Evolutionary conservation across 1,140 invertebrate genomes (phyloP), one percentile per base, ranked within the genome.

Genomic region (Zophobas morio): DNA sequence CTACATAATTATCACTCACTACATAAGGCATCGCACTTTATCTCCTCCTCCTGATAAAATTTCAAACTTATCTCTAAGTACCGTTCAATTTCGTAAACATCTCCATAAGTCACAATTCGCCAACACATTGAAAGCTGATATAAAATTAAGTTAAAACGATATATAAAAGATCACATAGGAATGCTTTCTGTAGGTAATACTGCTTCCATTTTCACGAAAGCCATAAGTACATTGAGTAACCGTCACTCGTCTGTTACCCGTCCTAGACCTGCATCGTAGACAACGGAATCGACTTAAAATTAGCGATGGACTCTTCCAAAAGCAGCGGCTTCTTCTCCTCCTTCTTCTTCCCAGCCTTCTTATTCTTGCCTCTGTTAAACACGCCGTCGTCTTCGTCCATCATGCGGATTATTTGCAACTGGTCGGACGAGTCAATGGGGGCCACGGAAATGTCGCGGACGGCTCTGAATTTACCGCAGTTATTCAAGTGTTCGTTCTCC

Each of bases 401-500:
- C 90, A 94, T 93, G 47, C 90, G 88, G 32, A 94, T 84, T 6
- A 94, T 90, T 80, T 91, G 88, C 1, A 88, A 88, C 82, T 94
- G 93, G 86, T 95, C 93, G 33, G 91, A 92, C 40, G 92, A 91
- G 84, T 94, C 93, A 73, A 95, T 91, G 1, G 96, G 96, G 5
- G 94, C 94, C 35, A 97, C 93, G 1, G 94, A 96, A 80, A 98
- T 98, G 85, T 97, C 96, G 74, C 96, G 87, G 0, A 97, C 96
- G 0, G 96, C 96, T 85, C 96, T 89, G 87, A 98, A 97, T 87
- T 97, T 94, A 88, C 96, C 96, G 88, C 96, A 97, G 87, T 98
- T 97, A 87, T 98, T 98, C 20, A 97, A 87, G 91, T 98, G 96
- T 85, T 97, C 96, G 87, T 98, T 97, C 87, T 98, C 96, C 76